phyloP scores from a whole-genome alignment of 2,888 invertebrate species.

The Acanthopleura granulata region DNA sequence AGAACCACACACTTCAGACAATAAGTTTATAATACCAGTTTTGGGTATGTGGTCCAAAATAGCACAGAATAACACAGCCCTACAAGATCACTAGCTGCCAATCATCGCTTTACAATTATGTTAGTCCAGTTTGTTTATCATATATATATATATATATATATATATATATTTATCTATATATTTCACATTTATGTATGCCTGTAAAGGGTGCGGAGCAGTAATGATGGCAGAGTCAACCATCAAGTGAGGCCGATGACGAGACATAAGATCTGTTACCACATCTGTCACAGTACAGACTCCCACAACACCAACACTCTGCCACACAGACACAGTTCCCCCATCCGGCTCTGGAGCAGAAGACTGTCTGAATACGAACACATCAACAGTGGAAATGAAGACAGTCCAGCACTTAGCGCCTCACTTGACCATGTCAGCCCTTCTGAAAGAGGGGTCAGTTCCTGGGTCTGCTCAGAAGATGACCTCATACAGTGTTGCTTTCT shows the following conservation, averaged over 20 bases:
- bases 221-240: not conserved
- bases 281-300: too few species aligned
- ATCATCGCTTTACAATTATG: too few species aligned
- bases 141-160: not conserved
- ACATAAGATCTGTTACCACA: too few species aligned
- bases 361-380: too few species aligned
- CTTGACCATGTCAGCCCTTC: too few species aligned
- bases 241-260: too few species aligned
- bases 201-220: not conserved
- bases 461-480: constrained; percentile 72
- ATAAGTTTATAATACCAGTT: not conserved
- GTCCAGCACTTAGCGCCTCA: too few species aligned
- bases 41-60: not conserved
- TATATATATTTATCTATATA: not conserved
- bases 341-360: too few species aligned
- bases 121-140: not conserved
- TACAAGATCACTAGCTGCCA: constrained; percentile 17
- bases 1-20: too few species aligned
- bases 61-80: constrained; percentile 14
- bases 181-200: not conserved
- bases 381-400: too few species aligned
- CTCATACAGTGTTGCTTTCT: constrained; percentile 96
- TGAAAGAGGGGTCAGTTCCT: too few species aligned
- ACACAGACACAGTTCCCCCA: not conserved
- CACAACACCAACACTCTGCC: not conserved